A percentile compares a stretch with the other conserved stretches of the same genome.
These are phyloP conservation scores for Cryptocephalus moraei DNA, from an alignment of 2,888 invertebrate genomes.

Conservation along the genomic window DNA sequence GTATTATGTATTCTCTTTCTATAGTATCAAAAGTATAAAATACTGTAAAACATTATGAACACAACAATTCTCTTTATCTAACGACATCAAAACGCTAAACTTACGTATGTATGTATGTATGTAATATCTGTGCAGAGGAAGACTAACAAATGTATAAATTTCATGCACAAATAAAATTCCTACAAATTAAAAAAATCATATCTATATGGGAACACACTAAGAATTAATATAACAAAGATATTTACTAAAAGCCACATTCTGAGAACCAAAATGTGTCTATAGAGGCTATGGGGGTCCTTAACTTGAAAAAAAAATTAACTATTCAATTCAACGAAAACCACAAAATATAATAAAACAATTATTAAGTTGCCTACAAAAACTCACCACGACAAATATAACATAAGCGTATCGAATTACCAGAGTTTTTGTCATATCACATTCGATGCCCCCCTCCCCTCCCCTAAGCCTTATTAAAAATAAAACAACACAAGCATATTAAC, in stretches of 20 bases:
- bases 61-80: conserved; percentile 40
- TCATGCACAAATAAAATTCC: conserved; percentile 15
- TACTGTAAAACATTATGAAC: conserved; percentile 40
- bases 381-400: too few relatives aligned
- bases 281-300: too few relatives aligned
- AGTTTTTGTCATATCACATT: too few relatives aligned
- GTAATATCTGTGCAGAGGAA: conserved; percentile 16
- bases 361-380: too few relatives aligned
- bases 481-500: too few relatives aligned
- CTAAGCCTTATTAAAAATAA: too few relatives aligned
- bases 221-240: conserved; percentile 7
- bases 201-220: conserved; percentile 11
- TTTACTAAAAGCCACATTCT: not conserved
- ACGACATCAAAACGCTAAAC: conserved; percentile 21
- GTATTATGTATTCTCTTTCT: conserved; percentile 26
- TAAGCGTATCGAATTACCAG: too few relatives aligned
- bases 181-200: conserved; percentile 11
- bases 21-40: conserved; percentile 39
- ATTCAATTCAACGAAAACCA: too few relatives aligned
- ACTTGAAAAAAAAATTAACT: too few relatives aligned
- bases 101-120: conserved; percentile 5
- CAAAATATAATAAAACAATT: too few relatives aligned
- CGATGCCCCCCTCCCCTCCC: too few relatives aligned
- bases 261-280: too few relatives aligned
- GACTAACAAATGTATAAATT: conserved; percentile 14